Evolutionary conservation across 2,113 vertebrate genomes (phyloP), one percentile per base, ranked within the genome.

Genomic region (Cynopterus brachyotis): DNA sequence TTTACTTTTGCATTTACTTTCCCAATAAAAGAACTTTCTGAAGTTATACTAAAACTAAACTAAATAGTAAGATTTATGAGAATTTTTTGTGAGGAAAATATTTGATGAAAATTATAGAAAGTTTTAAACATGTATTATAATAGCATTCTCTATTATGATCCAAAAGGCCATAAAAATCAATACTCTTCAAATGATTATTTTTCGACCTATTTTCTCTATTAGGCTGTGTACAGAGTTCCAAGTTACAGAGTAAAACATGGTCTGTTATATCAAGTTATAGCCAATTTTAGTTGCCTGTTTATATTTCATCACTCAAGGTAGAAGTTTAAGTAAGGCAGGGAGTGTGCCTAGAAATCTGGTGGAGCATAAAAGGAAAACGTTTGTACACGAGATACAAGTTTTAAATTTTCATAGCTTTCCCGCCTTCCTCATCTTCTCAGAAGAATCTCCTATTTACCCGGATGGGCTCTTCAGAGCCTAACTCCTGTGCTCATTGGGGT

Each of bases 61-160:
- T 89, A 62, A 92, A 78, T 47, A 55, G 26, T 91, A 93, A 59
- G 32, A 60, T 81, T 66, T 80, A 57, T 64, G 24, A 76, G 26
- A 86, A 53, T 94, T 72, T 84, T 83, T 96, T 89, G 22, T 94
- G 32, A 92, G 22, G 22, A 86, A 92, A 93, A 76, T 47, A 78
- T 57, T 62, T 67, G 22, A 70, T 89, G 17, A 89, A 86, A 95
- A 92, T 82, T 69, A 47, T 70, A 67, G 30, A 59, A 85, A 78
- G 16, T 72, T 94, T 72, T 94, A 64, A 42, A 45, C 9, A 15
- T 55, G 4, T 70, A 80, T 75, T 47, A 30, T 42, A 78, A 75
- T 22, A 69, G 11, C 50, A 24, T 78, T 70, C 75, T 93, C 40
- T 91, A 5, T 67, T 67, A 80, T 40, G 75, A 72, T 47, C 50